These are phyloP conservation scores for Centropus bengalensis DNA, from an alignment of 2,113 vertebrate genomes.

Conservation along the genomic window DNA sequence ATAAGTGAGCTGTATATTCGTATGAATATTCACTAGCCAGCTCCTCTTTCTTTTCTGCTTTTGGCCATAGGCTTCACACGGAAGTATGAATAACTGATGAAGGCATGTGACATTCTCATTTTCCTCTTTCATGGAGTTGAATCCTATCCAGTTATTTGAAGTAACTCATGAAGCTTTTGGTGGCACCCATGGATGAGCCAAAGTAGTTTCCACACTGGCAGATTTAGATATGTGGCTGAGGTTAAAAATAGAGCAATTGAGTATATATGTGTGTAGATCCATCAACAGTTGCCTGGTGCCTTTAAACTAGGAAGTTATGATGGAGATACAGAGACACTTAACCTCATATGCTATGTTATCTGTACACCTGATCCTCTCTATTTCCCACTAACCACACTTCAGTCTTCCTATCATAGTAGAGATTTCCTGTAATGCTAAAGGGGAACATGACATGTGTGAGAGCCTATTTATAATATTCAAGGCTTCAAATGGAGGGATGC, in stretches of 20 bases:
- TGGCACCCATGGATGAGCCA: not conserved
- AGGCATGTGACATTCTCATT: not conserved
- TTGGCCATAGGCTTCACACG: not conserved
- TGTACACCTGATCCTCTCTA: not conserved
- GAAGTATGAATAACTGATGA: not conserved
- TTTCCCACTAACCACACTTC: not conserved
- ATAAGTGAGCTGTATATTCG: not conserved
- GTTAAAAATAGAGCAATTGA: not conserved
- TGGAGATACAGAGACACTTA: not conserved
- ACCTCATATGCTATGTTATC: not conserved
- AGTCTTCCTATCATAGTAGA: not conserved
- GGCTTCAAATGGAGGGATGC: not conserved
- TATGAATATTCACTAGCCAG: not conserved
- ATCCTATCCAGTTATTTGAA: not conserved
- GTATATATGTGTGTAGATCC: not conserved
- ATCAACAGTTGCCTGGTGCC: not conserved
- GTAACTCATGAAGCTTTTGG: not conserved
- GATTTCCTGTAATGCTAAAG: not conserved
- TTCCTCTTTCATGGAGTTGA: not conserved
- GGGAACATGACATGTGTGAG: not conserved
- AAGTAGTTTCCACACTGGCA: not conserved
- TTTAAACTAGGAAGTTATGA: not conserved
- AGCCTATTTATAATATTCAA: not conserved
- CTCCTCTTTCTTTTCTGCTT: not conserved
- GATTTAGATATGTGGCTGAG: not conserved